phyloP scores from a whole-genome alignment of 2,113 vertebrate genomes.

The Circaetus cinerascens region DNA sequence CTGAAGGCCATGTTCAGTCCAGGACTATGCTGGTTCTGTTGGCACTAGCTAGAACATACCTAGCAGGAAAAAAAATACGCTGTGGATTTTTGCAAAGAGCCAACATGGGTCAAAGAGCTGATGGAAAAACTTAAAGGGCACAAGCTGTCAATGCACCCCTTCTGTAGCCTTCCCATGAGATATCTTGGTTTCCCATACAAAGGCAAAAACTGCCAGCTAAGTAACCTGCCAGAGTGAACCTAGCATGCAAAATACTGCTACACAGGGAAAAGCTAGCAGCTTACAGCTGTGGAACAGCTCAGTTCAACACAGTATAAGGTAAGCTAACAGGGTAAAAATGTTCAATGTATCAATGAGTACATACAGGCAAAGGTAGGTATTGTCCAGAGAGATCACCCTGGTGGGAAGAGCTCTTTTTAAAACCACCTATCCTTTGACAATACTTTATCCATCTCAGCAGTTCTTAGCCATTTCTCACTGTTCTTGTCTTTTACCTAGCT shows the following conservation, averaged over 20 bases:
- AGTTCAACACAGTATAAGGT: background rate
- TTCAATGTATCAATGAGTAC: background rate
- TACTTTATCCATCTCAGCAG: background rate
- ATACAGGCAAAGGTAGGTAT: background rate
- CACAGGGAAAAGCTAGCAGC: background rate
- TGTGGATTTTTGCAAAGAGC: background rate
- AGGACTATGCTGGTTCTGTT: background rate
- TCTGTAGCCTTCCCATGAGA: background rate
- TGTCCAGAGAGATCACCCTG: background rate
- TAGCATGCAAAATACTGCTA: background rate
- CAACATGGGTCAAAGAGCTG: background rate
- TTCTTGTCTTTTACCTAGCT: background rate
- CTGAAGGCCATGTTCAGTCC: slow-evolving; percentile 8
- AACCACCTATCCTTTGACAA: background rate
- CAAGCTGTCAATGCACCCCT: background rate
- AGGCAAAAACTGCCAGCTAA: background rate
- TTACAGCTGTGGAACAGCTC: background rate
- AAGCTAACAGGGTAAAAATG: background rate
- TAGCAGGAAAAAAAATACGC: background rate
- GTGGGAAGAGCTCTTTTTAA: background rate
- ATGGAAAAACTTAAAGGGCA: background rate
- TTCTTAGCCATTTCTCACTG: background rate
- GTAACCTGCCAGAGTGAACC: background rate
- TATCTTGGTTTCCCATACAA: background rate
- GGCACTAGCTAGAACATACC: slow-evolving; percentile 14